Evolutionary conservation across 2,888 invertebrate species (phyloP), one percentile per base, ranked within the genome.

Genomic region (Priocnemis perturbator): DNA sequence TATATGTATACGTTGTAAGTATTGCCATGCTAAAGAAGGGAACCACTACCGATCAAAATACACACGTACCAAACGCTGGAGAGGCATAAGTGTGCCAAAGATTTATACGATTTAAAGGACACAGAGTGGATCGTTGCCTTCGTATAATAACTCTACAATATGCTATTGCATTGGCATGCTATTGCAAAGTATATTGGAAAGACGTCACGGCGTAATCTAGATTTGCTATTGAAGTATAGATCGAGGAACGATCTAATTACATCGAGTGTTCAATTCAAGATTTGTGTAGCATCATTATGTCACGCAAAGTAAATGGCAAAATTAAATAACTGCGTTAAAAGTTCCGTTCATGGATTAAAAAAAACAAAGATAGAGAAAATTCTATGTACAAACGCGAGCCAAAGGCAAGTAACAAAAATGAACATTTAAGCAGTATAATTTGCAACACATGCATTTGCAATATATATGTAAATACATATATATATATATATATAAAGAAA

Each of bases 381-480:
- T 37, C 37, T 3, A 37, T 9, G 1, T 37, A 37, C 37, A 37
- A 37, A 37, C 14, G 37, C 37, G 37, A 11, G 37, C 37, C 4
- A 37, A 50, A 19, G 15, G 21, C 15, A 21, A 50, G 17, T 21
- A 53, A 15, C 19, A 73, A 21, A 70, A 57, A 67, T 61, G 1
- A 37, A 76, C 68, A 68, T 47, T 61, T 58, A 73, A 53, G 66
- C 73, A 70, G 73, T 61, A 57, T 75, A 67, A 79, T 78, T 76
- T 80, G 80, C 80, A 78, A 80, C 69, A 74, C 80, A 80, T 80
- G 80, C 80, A 80, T 77, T 80, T 71, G 80, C 80, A 78, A 73
- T 78, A 77, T 74, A 74, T 67, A 52, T 78, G 64, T 52, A 64
- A 69, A 61, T 64, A 64, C n/a, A n/a, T 59, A 72, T 60, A 60